phyloP scores from a whole-genome alignment of 2,113 vertebrate species.

The Alligator mississippiensis region DNA sequence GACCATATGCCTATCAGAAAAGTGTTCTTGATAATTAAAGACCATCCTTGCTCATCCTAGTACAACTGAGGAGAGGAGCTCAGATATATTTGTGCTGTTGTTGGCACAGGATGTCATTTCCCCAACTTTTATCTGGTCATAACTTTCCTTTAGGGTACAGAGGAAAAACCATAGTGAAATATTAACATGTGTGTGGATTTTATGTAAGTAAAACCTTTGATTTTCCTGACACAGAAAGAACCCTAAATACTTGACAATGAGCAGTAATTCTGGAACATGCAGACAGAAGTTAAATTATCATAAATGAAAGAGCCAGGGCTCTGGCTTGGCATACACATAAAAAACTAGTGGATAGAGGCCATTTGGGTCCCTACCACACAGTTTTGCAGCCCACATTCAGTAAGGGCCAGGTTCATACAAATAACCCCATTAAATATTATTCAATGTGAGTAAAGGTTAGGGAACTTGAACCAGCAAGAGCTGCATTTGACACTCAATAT shows the following conservation, averaged over 20 bases:
- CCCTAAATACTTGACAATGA: background rate
- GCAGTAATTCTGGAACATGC: background rate
- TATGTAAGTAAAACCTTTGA: background rate
- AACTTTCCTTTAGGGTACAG: background rate
- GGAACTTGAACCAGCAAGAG: background rate
- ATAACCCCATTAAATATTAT: background rate
- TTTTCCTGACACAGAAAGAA: background rate
- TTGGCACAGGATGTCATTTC: rapidly evolving
- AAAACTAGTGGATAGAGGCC: background rate
- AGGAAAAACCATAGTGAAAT: background rate
- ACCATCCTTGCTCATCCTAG: background rate
- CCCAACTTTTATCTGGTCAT: background rate
- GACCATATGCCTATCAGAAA: background rate
- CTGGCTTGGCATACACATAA: background rate
- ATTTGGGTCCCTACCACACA: background rate
- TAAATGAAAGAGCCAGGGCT: background rate
- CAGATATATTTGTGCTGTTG: background rate
- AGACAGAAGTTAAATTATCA: background rate
- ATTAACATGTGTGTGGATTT: background rate
- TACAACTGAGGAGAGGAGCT: background rate
- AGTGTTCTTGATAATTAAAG: background rate
- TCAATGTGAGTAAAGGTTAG: background rate
- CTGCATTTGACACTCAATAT: background rate
- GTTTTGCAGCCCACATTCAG: background rate
- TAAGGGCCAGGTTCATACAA: background rate